These are phyloP conservation scores for Melanotaenia trifasciata DNA, from an alignment of 2,797 vertebrate species.

Conservation along the genomic window DNA sequence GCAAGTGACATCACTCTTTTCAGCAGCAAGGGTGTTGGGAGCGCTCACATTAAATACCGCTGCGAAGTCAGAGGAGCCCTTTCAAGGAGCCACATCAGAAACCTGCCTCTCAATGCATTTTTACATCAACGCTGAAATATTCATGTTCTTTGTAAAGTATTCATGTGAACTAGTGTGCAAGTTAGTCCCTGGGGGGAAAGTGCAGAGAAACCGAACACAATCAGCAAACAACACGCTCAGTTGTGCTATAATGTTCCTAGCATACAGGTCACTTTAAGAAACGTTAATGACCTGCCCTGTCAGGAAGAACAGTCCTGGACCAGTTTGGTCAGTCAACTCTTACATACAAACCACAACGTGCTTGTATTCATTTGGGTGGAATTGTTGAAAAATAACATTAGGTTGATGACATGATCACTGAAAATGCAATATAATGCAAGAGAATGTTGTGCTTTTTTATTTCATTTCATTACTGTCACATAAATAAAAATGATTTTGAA, in stretches of 20 bases:
- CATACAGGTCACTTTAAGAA: conserved; percentile 62
- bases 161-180: conserved; percentile 80
- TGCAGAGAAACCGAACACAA: conserved; percentile 68
- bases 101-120: conserved; percentile 77
- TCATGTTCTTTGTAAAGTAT: conserved; percentile 82
- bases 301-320: conserved; percentile 39
- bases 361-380: conserved; percentile 1
- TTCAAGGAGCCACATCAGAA: conserved; percentile 77
- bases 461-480: neutral
- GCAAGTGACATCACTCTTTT: conserved; percentile 63
- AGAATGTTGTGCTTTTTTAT: neutral
- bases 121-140: conserved; percentile 83
- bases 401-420: neutral
- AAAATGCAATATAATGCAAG: neutral
- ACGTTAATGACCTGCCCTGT: conserved; percentile 69
- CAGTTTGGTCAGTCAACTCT: conserved; percentile 42
- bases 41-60: conserved; percentile 72
- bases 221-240: conserved; percentile 70
- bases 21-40: conserved; percentile 60
- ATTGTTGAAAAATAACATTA: neutral
- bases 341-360: neutral
- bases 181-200: conserved; percentile 71
- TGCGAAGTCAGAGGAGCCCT: conserved; percentile 72
- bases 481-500: neutral
- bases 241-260: conserved; percentile 69